Evolutionary conservation across 1,140 invertebrate species (phyloP).

Genomic region (Aporrectodea caliginosa): DNA sequence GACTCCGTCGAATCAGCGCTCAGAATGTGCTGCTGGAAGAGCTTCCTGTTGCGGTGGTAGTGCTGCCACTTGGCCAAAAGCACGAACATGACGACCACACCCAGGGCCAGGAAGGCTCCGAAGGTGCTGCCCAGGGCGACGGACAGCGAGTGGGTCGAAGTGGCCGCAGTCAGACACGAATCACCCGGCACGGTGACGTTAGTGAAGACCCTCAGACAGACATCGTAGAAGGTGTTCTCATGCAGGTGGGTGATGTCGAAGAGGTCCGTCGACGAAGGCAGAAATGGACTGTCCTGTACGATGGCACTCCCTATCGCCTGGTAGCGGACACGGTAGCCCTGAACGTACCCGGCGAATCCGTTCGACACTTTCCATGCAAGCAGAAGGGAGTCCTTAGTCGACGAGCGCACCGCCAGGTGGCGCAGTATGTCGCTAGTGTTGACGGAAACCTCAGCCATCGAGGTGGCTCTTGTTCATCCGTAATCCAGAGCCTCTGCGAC

Average conservation of each 20-base stretch:
- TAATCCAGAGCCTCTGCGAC: too few species aligned
- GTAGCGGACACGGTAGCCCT: background rate
- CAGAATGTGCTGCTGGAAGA: slow-evolving; percentile 3
- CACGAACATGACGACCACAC: slow-evolving; percentile 33
- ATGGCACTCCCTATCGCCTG: background rate
- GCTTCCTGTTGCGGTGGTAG: slow-evolving; percentile 7
- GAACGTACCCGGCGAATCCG: background rate
- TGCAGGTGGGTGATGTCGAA: slow-evolving; percentile 22
- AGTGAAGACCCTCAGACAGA: slow-evolving; percentile 10
- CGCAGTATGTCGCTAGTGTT: background rate
- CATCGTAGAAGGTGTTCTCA: slow-evolving; percentile 18
- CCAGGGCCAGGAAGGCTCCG: slow-evolving; percentile 32
- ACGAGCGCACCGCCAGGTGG: background rate
- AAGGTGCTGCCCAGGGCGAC: slow-evolving; percentile 32
- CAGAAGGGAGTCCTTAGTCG: background rate
- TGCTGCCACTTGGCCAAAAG: slow-evolving; percentile 35
- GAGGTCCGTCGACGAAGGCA: background rate
- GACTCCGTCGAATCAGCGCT: background rate
- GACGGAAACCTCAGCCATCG: background rate
- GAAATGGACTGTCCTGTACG: background rate
- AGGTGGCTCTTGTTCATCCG: background rate
- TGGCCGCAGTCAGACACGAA: slow-evolving; percentile 27
- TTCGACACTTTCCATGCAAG: background rate
- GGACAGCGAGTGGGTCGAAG: slow-evolving; percentile 30
- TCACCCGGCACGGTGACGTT: background rate